Conservation (phyloP, 2,797 vertebrate species). For the Hypotaenidia philippensis region DNA sequence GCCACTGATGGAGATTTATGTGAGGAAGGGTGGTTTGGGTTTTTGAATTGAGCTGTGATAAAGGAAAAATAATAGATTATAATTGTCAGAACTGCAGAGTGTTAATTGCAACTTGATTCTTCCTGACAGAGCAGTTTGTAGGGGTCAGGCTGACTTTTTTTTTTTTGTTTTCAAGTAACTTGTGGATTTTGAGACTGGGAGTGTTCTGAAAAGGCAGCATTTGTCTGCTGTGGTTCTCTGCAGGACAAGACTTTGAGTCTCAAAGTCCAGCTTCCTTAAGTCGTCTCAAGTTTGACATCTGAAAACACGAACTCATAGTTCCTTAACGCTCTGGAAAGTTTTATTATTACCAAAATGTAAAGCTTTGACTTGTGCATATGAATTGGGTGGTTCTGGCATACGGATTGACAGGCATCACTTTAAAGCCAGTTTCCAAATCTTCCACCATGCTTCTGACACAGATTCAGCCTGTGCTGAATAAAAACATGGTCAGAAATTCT, state of each 20-base stretch:
- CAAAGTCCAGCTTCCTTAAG: not conserved
- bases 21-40: not conserved
- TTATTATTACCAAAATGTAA: not conserved
- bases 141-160: not conserved
- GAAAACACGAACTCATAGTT: not conserved
- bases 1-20: not conserved
- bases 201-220: not conserved
- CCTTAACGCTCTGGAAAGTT: not conserved
- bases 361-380: fast-evolving
- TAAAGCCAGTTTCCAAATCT: not conserved
- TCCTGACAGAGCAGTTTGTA: not conserved
- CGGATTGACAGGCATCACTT: not conserved
- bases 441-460: fast-evolving
- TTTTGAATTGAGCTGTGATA: not conserved
- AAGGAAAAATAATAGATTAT: not conserved
- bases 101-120: not conserved
- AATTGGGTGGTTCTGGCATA: not conserved
- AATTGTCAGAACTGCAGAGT: not conserved
- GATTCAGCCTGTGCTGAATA: not conserved
- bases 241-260: not conserved
- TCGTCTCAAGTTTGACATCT: not conserved
- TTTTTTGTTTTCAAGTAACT: not conserved
- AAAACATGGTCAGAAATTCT: not conserved
- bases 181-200: not conserved
- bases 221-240: not conserved